Base-by-base conservation (phyloP, 2,888 invertebrate genomes). In the Dynastes tityus region DNA sequence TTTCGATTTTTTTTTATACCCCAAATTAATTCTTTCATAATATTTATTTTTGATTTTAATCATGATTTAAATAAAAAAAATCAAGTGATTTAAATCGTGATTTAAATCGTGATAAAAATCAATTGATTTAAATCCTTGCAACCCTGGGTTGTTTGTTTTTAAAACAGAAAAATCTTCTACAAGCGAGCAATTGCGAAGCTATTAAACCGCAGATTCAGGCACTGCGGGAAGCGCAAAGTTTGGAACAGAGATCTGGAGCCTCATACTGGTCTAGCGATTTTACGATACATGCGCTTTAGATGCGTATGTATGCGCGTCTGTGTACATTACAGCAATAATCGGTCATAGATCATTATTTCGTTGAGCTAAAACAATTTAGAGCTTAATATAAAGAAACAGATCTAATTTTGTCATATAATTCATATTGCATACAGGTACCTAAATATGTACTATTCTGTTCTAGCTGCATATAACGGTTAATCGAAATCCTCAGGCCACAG, bases 191-290 rank as follows among this genome's bases (percentile, higher is more conserved):
- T 67, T 40, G 27, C 49, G 6, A 22, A 45, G 22, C 16, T 16
- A 67, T 67, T 40, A 67, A 67, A 51, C 27, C 45, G 68, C 49
- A 53, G 29, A 68, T 22, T 16, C 49, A 68, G 53, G 68, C 68
- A 68, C 51, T 68, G 68, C 68, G 68, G 68, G 40, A 27, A 68
- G 51, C 51, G 3, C 29, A 8, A 51, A 51, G 27, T 27, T 68
- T 68, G 27, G 27, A 51, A 51, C 49, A 22, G n/a, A 4, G 29
- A 2, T 68, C 68, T 27, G 51, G 68, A 64, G 8, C 55, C 6
- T 5, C 32, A 37, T 65, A 32, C 32, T 37, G 37, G 27, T 22
- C 51, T 68, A 68, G 51, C 49, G 49, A 68, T 68, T 68, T 68
- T 68, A 53, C 27, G 49, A 2, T 51, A 27, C 40, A 68, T 68